Evolutionary conservation across 2,797 vertebrate genomes (phyloP), one percentile per base, ranked within the genome.

Genomic region (Pelodytes ibericus): DNA sequence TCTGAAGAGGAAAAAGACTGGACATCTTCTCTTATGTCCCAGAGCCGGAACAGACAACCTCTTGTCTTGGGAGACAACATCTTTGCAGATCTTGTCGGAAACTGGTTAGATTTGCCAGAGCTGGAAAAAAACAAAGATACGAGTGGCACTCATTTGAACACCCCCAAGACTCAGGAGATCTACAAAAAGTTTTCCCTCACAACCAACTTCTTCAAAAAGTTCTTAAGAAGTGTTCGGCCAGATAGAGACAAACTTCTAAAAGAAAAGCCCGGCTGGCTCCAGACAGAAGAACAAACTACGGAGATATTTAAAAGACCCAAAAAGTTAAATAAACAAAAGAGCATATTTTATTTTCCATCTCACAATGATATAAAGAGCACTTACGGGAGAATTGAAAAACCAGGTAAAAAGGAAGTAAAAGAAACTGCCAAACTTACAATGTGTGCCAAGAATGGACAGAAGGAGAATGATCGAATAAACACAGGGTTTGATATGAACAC

Each of bases 71-170:
- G 97, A 0, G 96, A 99, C 84, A 99, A 99, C 20, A 84, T 98
- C 80, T 98, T 99, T 0, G 97, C 97, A 0, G 97, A 99, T 87
- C 90, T 99, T 1, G 97, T 99, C 67, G 97, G 96, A 63, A 99
- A 99, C 87, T 99, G 97, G 97, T 85, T 99, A 84, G 96, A 99
- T 86, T 86, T 99, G 81, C 97, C 97, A 0, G 96, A 98, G 84
- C 70, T 90, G 83, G 87, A 93, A 18, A 94, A 93, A 85, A 83
- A 91, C 69, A 84, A 83, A 27, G 92, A 95, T 3, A 92, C 90
- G 79, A 87, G 84, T 0, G 94, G 92, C 60, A 87, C 82, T 0
- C 87, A 91, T 2, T 87, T 93, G 22, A 82, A 84, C 0, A 15
- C 80, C 16, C 93, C 90, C 81, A 94, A 87, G 7, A 94, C 95